These are phyloP conservation scores for Acleris sparsana DNA, from an alignment of 2,888 invertebrate species.

Conservation along the genomic window DNA sequence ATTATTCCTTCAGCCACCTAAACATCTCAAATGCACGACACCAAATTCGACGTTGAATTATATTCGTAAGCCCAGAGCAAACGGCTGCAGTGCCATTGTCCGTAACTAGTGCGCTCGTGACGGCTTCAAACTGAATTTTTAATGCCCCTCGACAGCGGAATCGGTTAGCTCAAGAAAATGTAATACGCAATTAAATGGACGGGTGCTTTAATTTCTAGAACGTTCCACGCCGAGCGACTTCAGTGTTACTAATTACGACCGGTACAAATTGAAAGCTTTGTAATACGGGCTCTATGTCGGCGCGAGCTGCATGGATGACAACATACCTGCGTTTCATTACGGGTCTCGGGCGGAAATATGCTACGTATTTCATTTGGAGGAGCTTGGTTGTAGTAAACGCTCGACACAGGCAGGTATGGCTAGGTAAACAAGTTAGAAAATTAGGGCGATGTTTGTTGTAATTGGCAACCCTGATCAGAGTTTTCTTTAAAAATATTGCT, in stretches of 20 bases:
- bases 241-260: slow-evolving; percentile 59
- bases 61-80: background rate
- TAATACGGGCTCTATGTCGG: slow-evolving; percentile 50
- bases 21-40: too few relatives aligned
- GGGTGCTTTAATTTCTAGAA: slow-evolving; percentile 22
- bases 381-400: background rate
- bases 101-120: slow-evolving; percentile 23
- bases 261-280: slow-evolving; percentile 66
- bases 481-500: too few relatives aligned
- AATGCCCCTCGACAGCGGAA: slow-evolving; percentile 30
- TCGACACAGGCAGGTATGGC: background rate
- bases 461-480: too few relatives aligned
- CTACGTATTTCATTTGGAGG: slow-evolving; percentile 29
- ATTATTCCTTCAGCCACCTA: too few relatives aligned
- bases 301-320: slow-evolving; percentile 39
- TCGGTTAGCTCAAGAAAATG: slow-evolving; percentile 33
- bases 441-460: too few relatives aligned
- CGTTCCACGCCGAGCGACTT: slow-evolving; percentile 13
- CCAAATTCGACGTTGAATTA: background rate
- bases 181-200: slow-evolving; percentile 34
- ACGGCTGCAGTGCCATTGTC: slow-evolving; percentile 9
- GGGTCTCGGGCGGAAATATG: slow-evolving; percentile 13
- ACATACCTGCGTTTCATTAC: slow-evolving; percentile 44
- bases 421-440: too few relatives aligned
- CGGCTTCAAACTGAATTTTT: slow-evolving; percentile 26